phyloP scores from a whole-genome alignment of 2,113 vertebrate genomes.

The Prietella phreatophila region DNA sequence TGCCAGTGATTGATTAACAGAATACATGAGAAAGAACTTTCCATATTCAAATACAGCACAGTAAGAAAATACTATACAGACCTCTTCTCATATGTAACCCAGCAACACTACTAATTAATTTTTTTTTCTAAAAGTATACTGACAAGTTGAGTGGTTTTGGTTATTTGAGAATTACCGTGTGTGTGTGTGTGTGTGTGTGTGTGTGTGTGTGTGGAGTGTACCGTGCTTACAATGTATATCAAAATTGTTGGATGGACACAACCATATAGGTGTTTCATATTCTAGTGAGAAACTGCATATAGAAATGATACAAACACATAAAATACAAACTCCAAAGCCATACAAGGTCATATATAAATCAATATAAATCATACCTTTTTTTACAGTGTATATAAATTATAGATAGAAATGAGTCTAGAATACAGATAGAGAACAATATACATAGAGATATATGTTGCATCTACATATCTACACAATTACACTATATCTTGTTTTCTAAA shows the following conservation, averaged over 20 bases:
- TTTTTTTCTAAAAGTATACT: not conserved
- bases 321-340: slow-evolving; percentile 44
- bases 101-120: slow-evolving; percentile 15
- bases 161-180: not conserved
- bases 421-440: slow-evolving; percentile 41
- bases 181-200: no score
- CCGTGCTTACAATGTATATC: slow-evolving; percentile 28
- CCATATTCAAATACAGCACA: slow-evolving; percentile 27
- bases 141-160: slow-evolving; percentile 15
- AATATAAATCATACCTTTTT: slow-evolving; percentile 43
- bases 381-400: slow-evolving; percentile 38
- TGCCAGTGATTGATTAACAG: slow-evolving; percentile 21
- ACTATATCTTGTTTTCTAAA: not conserved
- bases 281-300: slow-evolving; percentile 42
- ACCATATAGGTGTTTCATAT: not conserved
- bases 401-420: slow-evolving; percentile 37
- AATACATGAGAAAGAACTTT: slow-evolving; percentile 24
- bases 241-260: slow-evolving; percentile 39
- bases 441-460: slow-evolving; percentile 44
- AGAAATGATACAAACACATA: slow-evolving; percentile 50
- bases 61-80: slow-evolving; percentile 34
- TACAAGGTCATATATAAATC: slow-evolving; percentile 46
- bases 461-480: slow-evolving; percentile 45
- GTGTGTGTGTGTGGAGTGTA: slow-evolving; percentile 5
- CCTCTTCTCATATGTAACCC: slow-evolving; percentile 23